Percentiles rank a stretch among this genome's conserved stretches.
These are phyloP conservation scores for Leptogaster cylindrica DNA, from an alignment of 2,888 invertebrate genomes.

Conservation along the genomic window DNA sequence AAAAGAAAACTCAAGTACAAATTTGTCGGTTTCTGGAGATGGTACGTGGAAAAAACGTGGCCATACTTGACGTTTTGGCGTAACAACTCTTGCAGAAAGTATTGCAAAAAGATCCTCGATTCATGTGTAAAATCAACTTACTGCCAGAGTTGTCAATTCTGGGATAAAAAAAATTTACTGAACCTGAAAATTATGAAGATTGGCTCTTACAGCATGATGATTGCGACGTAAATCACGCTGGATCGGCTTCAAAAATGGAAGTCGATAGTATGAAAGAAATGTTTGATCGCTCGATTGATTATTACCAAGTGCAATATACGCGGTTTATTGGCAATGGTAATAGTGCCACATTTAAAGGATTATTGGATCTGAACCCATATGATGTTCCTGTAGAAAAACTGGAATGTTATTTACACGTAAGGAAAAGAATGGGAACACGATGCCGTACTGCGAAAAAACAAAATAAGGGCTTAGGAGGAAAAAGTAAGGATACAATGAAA, in stretches of 20 bases:
- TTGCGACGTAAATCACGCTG: constrained; percentile 47
- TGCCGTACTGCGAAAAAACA: constrained; percentile 41
- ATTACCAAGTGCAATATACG: constrained; percentile 44
- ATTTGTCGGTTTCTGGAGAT: constrained; percentile 34
- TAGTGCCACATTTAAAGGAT: constrained; percentile 45
- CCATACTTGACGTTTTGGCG: constrained; percentile 44
- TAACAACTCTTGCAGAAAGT: constrained; percentile 46
- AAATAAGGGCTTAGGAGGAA: constrained; percentile 31
- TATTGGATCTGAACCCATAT: constrained; percentile 47
- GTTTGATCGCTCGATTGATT: constrained; percentile 43
- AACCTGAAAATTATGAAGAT: constrained; percentile 45
- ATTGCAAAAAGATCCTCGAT: constrained; percentile 47
- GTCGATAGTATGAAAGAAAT: constrained; percentile 44
- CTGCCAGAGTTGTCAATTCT: constrained; percentile 42
- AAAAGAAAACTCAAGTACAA: constrained; percentile 38
- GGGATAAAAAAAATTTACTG: constrained; percentile 5
- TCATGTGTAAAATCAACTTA: constrained; percentile 44
- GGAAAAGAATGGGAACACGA: constrained; percentile 46
- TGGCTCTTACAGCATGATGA: constrained; percentile 41
- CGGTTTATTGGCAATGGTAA: constrained; percentile 47
- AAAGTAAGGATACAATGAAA: constrained; percentile 35
- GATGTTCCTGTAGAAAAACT: constrained; percentile 36
- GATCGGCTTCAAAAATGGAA: constrained; percentile 48
- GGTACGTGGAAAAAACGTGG: constrained; percentile 45
- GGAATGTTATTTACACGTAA: constrained; percentile 2